Percentiles rank a stretch among this genome's conserved stretches.
Evolutionary conservation across 1,140 invertebrate species (phyloP).

Genomic region (Drosophila miranda): DNA sequence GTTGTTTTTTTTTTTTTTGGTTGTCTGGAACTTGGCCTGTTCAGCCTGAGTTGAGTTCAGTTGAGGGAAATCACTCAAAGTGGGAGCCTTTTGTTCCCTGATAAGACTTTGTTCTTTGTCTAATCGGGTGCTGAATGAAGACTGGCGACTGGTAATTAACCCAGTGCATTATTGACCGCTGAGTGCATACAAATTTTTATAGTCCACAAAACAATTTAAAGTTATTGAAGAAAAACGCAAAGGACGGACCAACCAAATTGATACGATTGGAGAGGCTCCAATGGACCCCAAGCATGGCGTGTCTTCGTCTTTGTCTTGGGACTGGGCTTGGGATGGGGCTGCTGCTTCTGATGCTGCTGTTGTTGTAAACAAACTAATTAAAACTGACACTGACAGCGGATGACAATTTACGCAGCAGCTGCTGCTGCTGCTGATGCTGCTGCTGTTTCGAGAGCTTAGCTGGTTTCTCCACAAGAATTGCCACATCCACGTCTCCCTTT

Average conservation of each 20-base stretch:
- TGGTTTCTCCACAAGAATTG: constrained; percentile 57
- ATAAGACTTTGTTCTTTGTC: constrained; percentile 40
- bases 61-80: not conserved
- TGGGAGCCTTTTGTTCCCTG: constrained; percentile 9
- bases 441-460: constrained; percentile 42
- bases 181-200: constrained; percentile 26
- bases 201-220: constrained; percentile 59
- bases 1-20: not conserved
- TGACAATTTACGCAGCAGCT: constrained; percentile 72
- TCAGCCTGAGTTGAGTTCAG: too few species aligned
- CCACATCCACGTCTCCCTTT: constrained; percentile 3
- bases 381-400: constrained; percentile 77
- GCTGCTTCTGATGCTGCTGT: constrained; percentile 20
- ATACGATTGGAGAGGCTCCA: constrained; percentile 58
- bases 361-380: constrained; percentile 80
- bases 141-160: constrained; percentile 72
- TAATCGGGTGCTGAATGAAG: constrained; percentile 55
- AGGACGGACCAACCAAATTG: constrained; percentile 62
- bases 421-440: constrained; percentile 31
- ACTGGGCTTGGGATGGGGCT: not conserved
- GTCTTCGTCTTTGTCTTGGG: constrained; percentile 10
- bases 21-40: too few species aligned
- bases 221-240: constrained; percentile 28
- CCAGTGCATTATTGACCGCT: constrained; percentile 73
- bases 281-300: constrained; percentile 27